A percentile compares a stretch with the other conserved stretches of the same genome.
Conservation (phyloP, 2,797 vertebrate genomes). For the Malurus leucopterus region DNA sequence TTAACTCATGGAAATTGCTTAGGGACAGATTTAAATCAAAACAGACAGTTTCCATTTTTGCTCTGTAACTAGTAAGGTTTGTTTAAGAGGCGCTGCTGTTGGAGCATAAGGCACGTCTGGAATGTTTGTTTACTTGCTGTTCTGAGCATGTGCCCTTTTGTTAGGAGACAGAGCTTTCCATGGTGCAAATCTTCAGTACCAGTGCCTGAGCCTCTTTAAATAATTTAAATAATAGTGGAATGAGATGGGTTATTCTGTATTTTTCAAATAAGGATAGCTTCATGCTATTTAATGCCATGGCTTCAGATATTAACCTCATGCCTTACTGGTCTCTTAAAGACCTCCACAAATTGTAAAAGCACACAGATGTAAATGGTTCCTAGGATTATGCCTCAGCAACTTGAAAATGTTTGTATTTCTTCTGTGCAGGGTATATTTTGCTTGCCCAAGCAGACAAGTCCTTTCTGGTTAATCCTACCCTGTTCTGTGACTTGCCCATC, state of each 20-base stretch:
- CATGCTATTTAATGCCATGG: neutral
- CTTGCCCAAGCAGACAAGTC: slow-evolving; percentile 63
- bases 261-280: neutral
- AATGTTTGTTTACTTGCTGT: slow-evolving; percentile 65
- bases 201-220: slow-evolving; percentile 12
- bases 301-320: slow-evolving; percentile 23
- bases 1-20: slow-evolving; percentile 75
- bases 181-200: neutral
- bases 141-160: slow-evolving; percentile 39
- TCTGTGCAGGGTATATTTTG: slow-evolving; percentile 59
- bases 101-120: slow-evolving; percentile 54
- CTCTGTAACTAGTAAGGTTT: slow-evolving; percentile 71
- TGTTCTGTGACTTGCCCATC: slow-evolving; percentile 59
- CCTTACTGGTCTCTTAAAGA: slow-evolving; percentile 28
- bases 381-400: slow-evolving; percentile 52
- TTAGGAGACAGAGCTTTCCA: slow-evolving; percentile 2
- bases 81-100: slow-evolving; percentile 66
- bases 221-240: slow-evolving; percentile 1
- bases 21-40: slow-evolving; percentile 75
- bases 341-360: neutral
- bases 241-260: neutral
- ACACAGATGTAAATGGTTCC: neutral
- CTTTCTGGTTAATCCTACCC: slow-evolving; percentile 63
- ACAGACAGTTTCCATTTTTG: slow-evolving; percentile 74
- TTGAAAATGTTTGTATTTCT: slow-evolving; percentile 68